Conservation (phyloP, 2,797 vertebrate species). For the Lerista edwardsae region DNA sequence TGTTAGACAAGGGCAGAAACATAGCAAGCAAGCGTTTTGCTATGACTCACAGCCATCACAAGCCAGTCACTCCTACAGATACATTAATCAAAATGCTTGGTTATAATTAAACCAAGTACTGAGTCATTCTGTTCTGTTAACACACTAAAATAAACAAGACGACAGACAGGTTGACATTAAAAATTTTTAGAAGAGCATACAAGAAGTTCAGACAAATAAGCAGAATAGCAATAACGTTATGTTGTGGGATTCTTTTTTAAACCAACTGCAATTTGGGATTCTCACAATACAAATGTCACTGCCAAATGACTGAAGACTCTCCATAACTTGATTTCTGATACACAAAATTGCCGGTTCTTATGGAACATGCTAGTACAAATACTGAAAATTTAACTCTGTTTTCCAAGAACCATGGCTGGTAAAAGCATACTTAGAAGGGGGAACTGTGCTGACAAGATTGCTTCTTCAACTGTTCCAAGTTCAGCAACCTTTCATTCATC, state of each 20-base stretch:
- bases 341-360: background rate
- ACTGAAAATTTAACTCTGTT: background rate
- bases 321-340: background rate
- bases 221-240: background rate
- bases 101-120: background rate
- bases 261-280: background rate
- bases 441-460: background rate
- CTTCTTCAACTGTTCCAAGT: background rate
- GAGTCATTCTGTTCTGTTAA: conserved; percentile 31
- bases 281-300: background rate
- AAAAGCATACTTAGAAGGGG: background rate
- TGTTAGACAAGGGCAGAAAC: background rate
- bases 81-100: background rate
- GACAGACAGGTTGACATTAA: background rate
- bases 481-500: background rate
- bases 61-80: background rate
- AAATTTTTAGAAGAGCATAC: background rate
- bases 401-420: background rate
- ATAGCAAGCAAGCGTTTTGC: background rate
- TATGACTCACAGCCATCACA: background rate
- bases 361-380: background rate
- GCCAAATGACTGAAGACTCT: background rate
- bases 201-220: background rate
- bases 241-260: background rate
- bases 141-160: background rate